Percentiles rank a stretch among this genome's conserved stretches.
Evolutionary conservation across 2,888 invertebrate genomes (phyloP).

Genomic region (Pandemis cinnamomeana): DNA sequence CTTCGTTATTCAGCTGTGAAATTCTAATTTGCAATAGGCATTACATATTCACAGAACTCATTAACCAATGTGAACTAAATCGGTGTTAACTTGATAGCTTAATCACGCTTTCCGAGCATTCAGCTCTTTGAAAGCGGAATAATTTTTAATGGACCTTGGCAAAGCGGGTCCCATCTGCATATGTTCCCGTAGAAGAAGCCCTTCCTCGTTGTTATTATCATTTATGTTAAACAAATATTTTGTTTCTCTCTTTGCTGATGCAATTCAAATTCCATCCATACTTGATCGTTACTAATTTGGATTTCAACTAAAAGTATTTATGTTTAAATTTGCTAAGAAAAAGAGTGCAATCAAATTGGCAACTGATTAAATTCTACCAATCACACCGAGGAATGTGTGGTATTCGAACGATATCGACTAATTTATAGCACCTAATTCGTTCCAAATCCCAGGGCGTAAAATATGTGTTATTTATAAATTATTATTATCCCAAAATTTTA

Average conservation of each 20-base stretch:
- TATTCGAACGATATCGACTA: not conserved
- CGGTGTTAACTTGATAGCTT: conserved; percentile 1
- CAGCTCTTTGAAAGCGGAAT: not conserved
- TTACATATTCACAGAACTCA: not conserved
- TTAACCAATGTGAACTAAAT: not conserved
- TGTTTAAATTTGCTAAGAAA: not conserved
- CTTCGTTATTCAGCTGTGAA: not conserved
- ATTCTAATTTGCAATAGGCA: not conserved
- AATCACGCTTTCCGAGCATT: conserved; percentile 3
- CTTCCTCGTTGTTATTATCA: not conserved
- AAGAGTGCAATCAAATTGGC: not conserved
- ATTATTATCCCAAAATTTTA: too few relatives aligned
- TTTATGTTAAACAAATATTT: not conserved
- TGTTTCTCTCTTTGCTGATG: not conserved
- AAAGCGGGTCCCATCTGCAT: not conserved
- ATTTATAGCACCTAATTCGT: not conserved
- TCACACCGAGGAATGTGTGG: not conserved
- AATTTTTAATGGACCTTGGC: not conserved
- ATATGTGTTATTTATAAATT: not conserved
- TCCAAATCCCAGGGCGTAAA: too few relatives aligned
- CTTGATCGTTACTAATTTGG: not conserved
- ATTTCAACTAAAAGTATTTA: not conserved
- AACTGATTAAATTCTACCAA: conserved; percentile 5
- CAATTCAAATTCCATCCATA: not conserved
- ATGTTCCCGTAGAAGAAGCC: not conserved